Conservation (phyloP, 2,113 vertebrate species). For the Tachysurus vachellii region DNA sequence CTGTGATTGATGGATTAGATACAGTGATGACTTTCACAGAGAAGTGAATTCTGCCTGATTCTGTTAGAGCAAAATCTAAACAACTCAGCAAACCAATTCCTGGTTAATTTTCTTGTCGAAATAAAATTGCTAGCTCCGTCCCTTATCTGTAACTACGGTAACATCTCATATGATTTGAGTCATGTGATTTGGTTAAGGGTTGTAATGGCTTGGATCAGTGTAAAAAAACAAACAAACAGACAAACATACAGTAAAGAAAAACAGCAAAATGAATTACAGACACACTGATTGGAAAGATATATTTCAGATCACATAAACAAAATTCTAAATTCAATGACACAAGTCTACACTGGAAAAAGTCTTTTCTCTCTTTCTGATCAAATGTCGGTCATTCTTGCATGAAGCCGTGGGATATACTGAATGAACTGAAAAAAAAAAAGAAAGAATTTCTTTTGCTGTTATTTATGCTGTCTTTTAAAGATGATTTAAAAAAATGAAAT, state of each 20-base stretch:
- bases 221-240: not conserved
- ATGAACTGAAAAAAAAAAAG: not conserved
- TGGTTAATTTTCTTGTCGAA: not conserved
- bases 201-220: not conserved
- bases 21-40: slow-evolving; percentile 6
- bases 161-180: not conserved
- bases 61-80: not conserved
- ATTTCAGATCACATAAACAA: not conserved
- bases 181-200: not conserved
- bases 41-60: not conserved
- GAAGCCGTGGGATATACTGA: not conserved
- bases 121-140: not conserved
- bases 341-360: not conserved
- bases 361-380: not conserved
- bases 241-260: not conserved
- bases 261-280: not conserved
- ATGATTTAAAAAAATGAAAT: not conserved
- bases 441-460: not conserved
- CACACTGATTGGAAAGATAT: not conserved
- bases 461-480: not conserved
- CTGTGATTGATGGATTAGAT: not conserved
- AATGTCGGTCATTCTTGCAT: not conserved
- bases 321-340: not conserved
- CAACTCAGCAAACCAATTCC: not conserved
- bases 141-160: not conserved